Evolutionary conservation across 2,797 vertebrate species (phyloP).

Genomic region (Enteromius radiatus): DNA sequence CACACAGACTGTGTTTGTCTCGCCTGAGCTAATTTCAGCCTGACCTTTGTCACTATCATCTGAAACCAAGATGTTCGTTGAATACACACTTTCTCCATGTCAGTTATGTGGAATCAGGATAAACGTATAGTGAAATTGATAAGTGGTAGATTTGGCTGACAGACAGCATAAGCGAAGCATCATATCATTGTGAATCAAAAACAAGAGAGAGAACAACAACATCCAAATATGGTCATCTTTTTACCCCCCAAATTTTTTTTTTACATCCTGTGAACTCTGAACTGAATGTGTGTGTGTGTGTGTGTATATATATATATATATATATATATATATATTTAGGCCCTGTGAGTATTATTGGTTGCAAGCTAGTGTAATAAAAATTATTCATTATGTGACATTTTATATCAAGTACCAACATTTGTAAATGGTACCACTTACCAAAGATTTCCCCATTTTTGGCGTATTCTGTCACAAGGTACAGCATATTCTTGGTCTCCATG

Average conservation of each 20-base stretch:
- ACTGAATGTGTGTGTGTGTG: no score
- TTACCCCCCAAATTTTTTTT: no score
- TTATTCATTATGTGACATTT: background rate
- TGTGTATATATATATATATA: no score
- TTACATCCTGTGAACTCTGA: background rate
- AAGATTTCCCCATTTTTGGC: slow-evolving; percentile 99
- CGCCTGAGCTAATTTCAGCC: slow-evolving; percentile 36
- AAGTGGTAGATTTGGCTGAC: background rate
- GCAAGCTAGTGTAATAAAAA: no score
- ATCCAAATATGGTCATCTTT: background rate
- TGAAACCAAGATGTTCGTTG: slow-evolving; percentile 17
- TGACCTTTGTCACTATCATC: slow-evolving; percentile 52
- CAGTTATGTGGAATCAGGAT: background rate
- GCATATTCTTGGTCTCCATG: slow-evolving; percentile 99
- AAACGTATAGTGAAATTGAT: background rate
- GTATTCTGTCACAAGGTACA: slow-evolving; percentile 98
- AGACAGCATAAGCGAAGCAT: background rate
- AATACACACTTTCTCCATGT: slow-evolving; percentile 14
- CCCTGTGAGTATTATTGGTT: background rate
- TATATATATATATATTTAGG: background rate
- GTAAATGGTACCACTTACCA: slow-evolving; percentile 81
- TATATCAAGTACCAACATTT: background rate
- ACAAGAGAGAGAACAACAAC: background rate
- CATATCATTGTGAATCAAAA: background rate
- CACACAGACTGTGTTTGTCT: slow-evolving; percentile 45